phyloP scores from a whole-genome alignment of 2,888 invertebrate genomes.

The Seira sanloemensis region DNA sequence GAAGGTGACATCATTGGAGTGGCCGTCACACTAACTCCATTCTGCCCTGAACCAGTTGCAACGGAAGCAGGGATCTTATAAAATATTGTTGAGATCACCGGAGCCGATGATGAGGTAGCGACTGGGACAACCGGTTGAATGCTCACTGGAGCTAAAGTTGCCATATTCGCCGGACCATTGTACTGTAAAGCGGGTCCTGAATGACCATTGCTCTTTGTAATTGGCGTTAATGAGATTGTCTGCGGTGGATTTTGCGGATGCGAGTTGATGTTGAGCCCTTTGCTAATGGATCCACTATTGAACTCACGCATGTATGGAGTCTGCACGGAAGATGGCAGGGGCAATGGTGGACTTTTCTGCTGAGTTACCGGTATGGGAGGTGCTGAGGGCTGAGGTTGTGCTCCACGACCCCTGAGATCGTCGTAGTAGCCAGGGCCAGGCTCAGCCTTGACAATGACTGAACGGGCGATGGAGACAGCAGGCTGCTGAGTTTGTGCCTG shows the following conservation, averaged over 20 bases:
- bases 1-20: constrained; percentile 45
- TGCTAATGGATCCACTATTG: constrained; percentile 3
- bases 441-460: constrained; percentile 56
- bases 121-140: constrained; percentile 47
- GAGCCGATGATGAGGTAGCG: constrained; percentile 46
- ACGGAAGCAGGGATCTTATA: constrained; percentile 53
- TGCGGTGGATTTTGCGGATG: constrained; percentile 43
- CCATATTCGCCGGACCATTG: not conserved
- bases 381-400: not conserved
- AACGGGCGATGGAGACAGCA: constrained; percentile 4
- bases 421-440: constrained; percentile 7
- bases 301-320: constrained; percentile 42
- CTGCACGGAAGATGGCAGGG: constrained; percentile 14
- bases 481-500: not conserved
- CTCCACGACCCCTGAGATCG: constrained; percentile 17
- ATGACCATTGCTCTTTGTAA: not conserved
- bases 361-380: not conserved
- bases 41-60: constrained; percentile 1
- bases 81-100: constrained; percentile 61
- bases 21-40: constrained; percentile 24
- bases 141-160: constrained; percentile 47
- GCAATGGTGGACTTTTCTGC: not conserved
- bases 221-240: constrained; percentile 49
- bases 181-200: too few relatives aligned
- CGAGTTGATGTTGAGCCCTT: constrained; percentile 37